Evolutionary conservation across 2,113 vertebrate species (phyloP).

Genomic region (Heterotis niloticus): DNA sequence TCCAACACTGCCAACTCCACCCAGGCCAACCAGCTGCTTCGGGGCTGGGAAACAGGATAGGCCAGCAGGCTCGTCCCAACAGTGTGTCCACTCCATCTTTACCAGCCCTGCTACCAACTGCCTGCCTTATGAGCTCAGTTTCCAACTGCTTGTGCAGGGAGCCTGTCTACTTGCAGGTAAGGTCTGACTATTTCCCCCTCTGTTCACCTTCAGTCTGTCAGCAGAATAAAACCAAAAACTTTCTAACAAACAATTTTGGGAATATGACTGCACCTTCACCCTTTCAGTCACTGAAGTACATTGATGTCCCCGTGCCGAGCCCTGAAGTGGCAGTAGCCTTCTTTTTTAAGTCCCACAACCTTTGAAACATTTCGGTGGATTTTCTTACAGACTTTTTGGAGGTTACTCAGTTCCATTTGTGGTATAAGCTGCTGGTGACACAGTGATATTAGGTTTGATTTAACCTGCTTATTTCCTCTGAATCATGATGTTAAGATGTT

Average conservation of each 20-base stretch:
- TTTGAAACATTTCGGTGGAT: too few species aligned
- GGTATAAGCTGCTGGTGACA: background rate
- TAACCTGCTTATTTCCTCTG: background rate
- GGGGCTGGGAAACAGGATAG: slow-evolving; percentile 65
- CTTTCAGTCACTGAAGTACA: too few species aligned
- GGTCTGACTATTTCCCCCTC: background rate
- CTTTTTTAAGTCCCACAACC: too few species aligned
- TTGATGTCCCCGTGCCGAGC: too few species aligned
- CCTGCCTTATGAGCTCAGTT: slow-evolving; percentile 82
- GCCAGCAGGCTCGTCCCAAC: slow-evolving; percentile 32
- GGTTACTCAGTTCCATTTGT: too few species aligned
- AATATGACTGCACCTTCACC: too few species aligned
- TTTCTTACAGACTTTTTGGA: too few species aligned
- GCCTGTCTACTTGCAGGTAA: slow-evolving; percentile 92
- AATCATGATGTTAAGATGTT: background rate
- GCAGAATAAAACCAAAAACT: too few species aligned
- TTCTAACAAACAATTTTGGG: too few species aligned
- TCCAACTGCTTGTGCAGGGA: slow-evolving; percentile 90
- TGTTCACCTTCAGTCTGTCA: background rate
- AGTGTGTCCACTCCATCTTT: slow-evolving; percentile 70
- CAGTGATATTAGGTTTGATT: background rate
- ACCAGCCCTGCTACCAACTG: slow-evolving; percentile 74
- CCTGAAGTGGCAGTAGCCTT: too few species aligned
- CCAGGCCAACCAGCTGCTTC: slow-evolving; percentile 87
- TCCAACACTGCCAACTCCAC: slow-evolving; percentile 27